These are phyloP conservation scores for Meteorus cinctellus DNA, from an alignment of 2,888 invertebrate species.

Conservation along the genomic window DNA sequence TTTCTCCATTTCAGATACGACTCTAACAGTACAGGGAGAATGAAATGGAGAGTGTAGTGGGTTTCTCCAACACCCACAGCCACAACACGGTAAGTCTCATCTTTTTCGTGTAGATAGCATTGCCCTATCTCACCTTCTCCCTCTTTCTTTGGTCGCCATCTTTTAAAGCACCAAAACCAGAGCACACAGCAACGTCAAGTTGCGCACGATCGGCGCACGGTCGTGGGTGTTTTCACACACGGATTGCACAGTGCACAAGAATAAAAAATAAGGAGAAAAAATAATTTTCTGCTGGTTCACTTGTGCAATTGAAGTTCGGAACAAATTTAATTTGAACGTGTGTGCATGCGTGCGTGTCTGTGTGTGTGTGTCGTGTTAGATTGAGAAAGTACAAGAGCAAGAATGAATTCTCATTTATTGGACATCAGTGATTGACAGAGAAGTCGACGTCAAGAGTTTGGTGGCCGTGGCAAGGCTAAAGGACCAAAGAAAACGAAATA, in stretches of 20 bases:
- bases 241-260: neutral
- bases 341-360: too few relatives aligned
- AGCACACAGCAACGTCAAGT: conserved; percentile 13
- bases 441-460: conserved; percentile 2
- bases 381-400: neutral
- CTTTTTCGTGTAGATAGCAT: too few relatives aligned
- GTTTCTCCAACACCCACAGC: too few relatives aligned
- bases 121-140: neutral
- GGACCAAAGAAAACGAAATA: neutral
- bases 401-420: neutral
- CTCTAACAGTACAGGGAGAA: too few relatives aligned
- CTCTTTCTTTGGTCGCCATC: conserved; percentile 5
- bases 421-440: neutral
- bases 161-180: neutral
- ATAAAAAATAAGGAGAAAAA: neutral
- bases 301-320: neutral
- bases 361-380: neutral
- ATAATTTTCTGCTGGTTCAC: neutral
- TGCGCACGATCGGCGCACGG: conserved; percentile 5
- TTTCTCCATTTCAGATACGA: too few relatives aligned
- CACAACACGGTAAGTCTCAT: too few relatives aligned
- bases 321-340: neutral
- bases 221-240: conserved; percentile 14
- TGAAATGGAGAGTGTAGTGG: too few relatives aligned
- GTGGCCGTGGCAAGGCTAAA: neutral